Conservation (phyloP, 1,140 invertebrate genomes). For the Coelopa frigida region DNA sequence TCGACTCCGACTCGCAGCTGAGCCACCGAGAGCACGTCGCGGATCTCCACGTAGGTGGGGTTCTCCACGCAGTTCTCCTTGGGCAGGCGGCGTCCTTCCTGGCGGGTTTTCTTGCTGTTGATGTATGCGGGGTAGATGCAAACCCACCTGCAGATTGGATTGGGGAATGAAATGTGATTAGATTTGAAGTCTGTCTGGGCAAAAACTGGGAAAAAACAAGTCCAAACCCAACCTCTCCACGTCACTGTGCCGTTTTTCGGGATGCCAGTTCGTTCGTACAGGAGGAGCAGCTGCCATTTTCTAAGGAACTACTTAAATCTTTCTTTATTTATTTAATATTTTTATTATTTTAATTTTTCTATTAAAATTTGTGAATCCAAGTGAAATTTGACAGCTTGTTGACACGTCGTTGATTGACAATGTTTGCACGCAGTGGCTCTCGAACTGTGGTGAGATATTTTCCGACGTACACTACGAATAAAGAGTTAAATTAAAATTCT, state of each 20-base stretch:
- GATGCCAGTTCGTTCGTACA: slow-evolving; percentile 48
- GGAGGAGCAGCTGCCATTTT: slow-evolving; percentile 42
- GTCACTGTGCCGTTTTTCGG: slow-evolving; percentile 62
- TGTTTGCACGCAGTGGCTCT: too few species aligned
- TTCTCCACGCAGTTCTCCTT: slow-evolving; percentile 88
- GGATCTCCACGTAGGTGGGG: slow-evolving; percentile 88
- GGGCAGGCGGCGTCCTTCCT: slow-evolving; percentile 75
- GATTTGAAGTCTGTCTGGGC: too few species aligned
- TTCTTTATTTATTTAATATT: neutral
- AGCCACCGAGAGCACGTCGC: slow-evolving; percentile 76
- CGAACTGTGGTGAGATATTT: too few species aligned
- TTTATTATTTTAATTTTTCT: slow-evolving; percentile 1
- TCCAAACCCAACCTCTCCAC: slow-evolving; percentile 43
- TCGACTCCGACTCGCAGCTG: slow-evolving; percentile 84
- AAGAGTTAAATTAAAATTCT: too few species aligned
- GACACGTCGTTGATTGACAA: slow-evolving; percentile 12
- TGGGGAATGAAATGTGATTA: neutral
- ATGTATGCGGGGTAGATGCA: slow-evolving; percentile 95
- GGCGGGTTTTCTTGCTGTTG: slow-evolving; percentile 86
- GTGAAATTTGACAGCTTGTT: slow-evolving; percentile 8
- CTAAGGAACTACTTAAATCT: slow-evolving; percentile 41
- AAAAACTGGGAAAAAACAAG: neutral
- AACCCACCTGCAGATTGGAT: slow-evolving; percentile 73
- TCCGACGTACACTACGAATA: too few species aligned
- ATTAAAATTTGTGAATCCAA: neutral